Percentiles rank a stretch among this genome's conserved stretches.
These are phyloP conservation scores for Anguilla megastoma DNA, from an alignment of 2,797 vertebrate genomes.

Conservation along the genomic window DNA sequence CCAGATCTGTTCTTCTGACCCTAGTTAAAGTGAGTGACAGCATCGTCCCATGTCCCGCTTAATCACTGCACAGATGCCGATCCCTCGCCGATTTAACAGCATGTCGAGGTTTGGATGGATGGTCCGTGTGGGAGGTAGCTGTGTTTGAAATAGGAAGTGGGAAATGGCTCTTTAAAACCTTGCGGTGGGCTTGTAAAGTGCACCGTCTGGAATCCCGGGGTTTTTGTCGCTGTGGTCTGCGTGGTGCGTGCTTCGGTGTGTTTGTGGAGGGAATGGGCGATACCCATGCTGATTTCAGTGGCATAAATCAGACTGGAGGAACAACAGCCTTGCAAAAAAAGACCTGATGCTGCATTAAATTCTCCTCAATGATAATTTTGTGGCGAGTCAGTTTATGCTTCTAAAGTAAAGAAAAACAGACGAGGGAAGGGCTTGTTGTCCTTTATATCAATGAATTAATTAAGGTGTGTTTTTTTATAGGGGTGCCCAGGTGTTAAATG, in stretches of 20 bases:
- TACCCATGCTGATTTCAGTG: background rate
- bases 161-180: constrained; percentile 28
- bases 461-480: constrained; percentile 59
- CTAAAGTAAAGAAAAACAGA: constrained; percentile 15
- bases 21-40: constrained; percentile 12
- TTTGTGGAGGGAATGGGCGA: constrained; percentile 24
- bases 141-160: constrained; percentile 39
- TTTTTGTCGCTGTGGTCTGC: background rate
- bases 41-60: constrained; percentile 1
- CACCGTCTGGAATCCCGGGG: constrained; percentile 6
- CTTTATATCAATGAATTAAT: constrained; percentile 58
- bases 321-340: background rate
- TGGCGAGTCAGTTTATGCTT: constrained; percentile 50
- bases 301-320: background rate
- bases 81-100: constrained; percentile 35
- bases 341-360: background rate
- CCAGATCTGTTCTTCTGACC: background rate
- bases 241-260: background rate
- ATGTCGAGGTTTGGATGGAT: constrained; percentile 21
- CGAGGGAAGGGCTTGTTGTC: constrained; percentile 58
- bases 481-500: constrained; percentile 39
- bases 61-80: constrained; percentile 9
- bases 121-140: constrained; percentile 28
- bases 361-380: constrained; percentile 38
- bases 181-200: constrained; percentile 33